phyloP scores from a whole-genome alignment of 2,113 vertebrate species.

The Odocoileus hemionus region DNA sequence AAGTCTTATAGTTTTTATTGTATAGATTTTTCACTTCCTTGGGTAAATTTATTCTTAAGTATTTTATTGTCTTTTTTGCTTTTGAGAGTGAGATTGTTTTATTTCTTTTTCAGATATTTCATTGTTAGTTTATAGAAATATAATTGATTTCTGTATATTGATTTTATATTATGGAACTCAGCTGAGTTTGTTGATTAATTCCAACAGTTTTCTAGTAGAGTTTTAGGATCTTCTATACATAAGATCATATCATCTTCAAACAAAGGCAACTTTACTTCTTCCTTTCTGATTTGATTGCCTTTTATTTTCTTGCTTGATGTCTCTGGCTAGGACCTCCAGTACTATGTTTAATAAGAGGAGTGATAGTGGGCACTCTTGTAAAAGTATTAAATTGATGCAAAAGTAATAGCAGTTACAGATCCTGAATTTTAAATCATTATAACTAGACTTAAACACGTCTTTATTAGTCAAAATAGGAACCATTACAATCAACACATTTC shows the following conservation, averaged over 20 bases:
- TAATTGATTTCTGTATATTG: neutral
- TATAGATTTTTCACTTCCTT: neutral
- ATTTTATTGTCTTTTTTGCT: neutral
- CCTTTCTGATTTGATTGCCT: neutral
- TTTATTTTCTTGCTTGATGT: neutral
- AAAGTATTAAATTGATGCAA: neutral
- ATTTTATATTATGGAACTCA: neutral
- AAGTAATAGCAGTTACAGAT: neutral
- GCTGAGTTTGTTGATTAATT: neutral
- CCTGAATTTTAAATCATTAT: neutral
- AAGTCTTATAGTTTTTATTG: neutral
- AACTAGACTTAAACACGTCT: neutral
- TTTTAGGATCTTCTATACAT: neutral
- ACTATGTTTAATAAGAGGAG: neutral
- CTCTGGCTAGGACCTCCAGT: neutral
- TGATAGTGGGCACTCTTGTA: neutral
- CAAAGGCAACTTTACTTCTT: neutral
- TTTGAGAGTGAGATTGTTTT: neutral
- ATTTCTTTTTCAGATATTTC: neutral
- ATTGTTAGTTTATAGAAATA: neutral
- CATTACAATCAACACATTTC: neutral
- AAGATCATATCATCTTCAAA: neutral
- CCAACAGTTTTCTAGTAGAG: neutral
- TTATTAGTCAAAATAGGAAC: neutral
- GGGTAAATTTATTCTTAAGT: neutral